These are phyloP conservation scores for Lepisosteus osseus DNA, from an alignment of 2,113 vertebrate species.

Conservation along the genomic window DNA sequence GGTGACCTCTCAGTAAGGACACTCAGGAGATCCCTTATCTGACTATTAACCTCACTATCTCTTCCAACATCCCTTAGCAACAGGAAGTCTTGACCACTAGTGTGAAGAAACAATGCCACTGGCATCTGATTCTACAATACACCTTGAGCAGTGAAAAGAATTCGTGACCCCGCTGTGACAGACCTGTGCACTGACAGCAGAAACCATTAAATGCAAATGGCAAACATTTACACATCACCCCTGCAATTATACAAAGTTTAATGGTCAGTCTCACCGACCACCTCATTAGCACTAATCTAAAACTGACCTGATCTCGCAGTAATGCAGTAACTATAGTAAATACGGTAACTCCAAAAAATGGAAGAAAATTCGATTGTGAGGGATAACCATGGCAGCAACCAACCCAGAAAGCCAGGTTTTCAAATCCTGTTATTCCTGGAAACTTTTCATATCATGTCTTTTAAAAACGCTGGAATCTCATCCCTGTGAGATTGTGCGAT, in stretches of 20 bases:
- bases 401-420: too few relatives aligned
- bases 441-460: too few relatives aligned
- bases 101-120: conserved; percentile 23
- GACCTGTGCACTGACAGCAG: conserved; percentile 44
- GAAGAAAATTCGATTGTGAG: too few relatives aligned
- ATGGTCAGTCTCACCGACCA: conserved; percentile 48
- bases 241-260: conserved; percentile 27
- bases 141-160: conserved; percentile 35
- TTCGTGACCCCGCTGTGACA: conserved; percentile 43
- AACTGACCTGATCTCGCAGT: conserved; percentile 60
- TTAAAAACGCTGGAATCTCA: too few relatives aligned
- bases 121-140: conserved; percentile 38
- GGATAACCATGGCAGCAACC: too few relatives aligned
- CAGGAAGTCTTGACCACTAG: conserved; percentile 21
- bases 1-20: neutral
- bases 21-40: conserved; percentile 37
- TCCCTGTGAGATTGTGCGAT: too few relatives aligned
- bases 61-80: conserved; percentile 41
- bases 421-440: too few relatives aligned
- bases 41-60: conserved; percentile 3
- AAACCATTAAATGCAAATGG: conserved; percentile 33
- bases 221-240: conserved; percentile 28
- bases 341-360: too few relatives aligned
- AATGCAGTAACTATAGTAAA: conserved; percentile 34
- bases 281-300: conserved; percentile 57